Evolutionary conservation across 2,113 vertebrate species (phyloP), one percentile per base, ranked within the genome.

Genomic region (Dromiciops gliroides): DNA sequence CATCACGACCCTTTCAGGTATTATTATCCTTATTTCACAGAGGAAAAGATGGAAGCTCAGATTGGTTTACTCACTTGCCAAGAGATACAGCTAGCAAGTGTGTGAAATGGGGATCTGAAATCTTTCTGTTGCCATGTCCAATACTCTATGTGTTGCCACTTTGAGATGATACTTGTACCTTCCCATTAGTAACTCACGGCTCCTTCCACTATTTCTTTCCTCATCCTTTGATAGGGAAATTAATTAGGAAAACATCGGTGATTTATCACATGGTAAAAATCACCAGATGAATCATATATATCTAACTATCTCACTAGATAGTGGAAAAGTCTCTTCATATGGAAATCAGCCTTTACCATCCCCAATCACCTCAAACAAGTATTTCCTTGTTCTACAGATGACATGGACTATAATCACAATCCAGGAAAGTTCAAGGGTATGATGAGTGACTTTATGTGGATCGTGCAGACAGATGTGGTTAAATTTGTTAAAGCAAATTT

Each of bases 401-500:
- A 51, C 23, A 2, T 88, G n/a, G 24, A 12, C 25, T 48, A 7
- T 28, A 0, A 6, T 28, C 91, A 75, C 48, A 88, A 0, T 0
- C 3, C 52, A 16, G 2, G 51, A 19, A 11, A 16, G 8, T 6
- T 48, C 75, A 92, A 60, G 26, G 28, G 8, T 26, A 50, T 48
- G 28, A 37, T 14, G 50, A 49, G 11, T 53, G 52, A 52, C 51
- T 52, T 22, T 31, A 53, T 56, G 5, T 37, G 28, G 31, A 37
- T 67, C 56, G 3, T 11, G n/a, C 1, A 37, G 47, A 48, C 52
- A 91, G 9, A 3, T 23, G 26, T 50, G 67, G 22, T 8, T 3
- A n/a, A 31, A 37, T 28, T 51, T 51, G 22, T 51, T 10, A 48
- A 92, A 19, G 49, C 93, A 96, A 93, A 95, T 51, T 51, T 51